Evolutionary conservation across 1,140 invertebrate species (phyloP).

Genomic region (Dreissena rostriformis): DNA sequence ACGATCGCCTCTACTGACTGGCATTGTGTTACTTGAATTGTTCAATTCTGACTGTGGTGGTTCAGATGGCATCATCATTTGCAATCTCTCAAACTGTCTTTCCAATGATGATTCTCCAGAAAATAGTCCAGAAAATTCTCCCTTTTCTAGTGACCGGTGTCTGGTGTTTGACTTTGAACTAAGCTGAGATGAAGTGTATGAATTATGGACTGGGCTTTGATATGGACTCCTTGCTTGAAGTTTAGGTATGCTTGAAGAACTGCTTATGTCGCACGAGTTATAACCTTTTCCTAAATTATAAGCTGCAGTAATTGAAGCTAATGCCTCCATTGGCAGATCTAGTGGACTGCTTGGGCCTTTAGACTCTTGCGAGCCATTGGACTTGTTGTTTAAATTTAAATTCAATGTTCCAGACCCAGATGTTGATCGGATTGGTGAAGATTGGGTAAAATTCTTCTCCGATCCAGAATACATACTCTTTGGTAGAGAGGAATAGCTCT

Average conservation of each 20-base stretch:
- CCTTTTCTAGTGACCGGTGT: conserved; percentile 68
- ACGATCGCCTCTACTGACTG: conserved; percentile 40
- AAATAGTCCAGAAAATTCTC: conserved; percentile 65
- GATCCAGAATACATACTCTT: conserved; percentile 63
- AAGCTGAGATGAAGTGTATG: conserved; percentile 46
- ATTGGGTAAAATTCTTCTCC: conserved; percentile 22
- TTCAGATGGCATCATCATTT: conserved; percentile 54
- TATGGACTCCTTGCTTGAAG: conserved; percentile 61
- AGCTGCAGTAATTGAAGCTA: conserved; percentile 68
- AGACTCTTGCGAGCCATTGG: conserved; percentile 39
- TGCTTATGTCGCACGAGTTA: conserved; percentile 52
- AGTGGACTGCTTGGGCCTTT: conserved; percentile 62
- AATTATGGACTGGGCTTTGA: conserved; percentile 60
- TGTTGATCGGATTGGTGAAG: conserved; percentile 43
- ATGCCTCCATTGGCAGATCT: conserved; percentile 69
- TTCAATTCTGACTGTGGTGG: conserved; percentile 43
- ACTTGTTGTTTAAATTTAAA: background rate
- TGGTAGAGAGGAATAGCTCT: conserved; percentile 61
- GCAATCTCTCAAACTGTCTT: conserved; percentile 72
- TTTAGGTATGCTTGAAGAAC: conserved; percentile 54
- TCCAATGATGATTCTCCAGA: conserved; percentile 73
- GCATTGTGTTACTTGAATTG: conserved; percentile 59
- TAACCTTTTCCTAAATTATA: conserved; percentile 59
- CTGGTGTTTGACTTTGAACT: conserved; percentile 62
- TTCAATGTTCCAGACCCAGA: conserved; percentile 49